phyloP scores from a whole-genome alignment of 2,113 vertebrate species.

The Poeciliopsis turrubarensis region DNA sequence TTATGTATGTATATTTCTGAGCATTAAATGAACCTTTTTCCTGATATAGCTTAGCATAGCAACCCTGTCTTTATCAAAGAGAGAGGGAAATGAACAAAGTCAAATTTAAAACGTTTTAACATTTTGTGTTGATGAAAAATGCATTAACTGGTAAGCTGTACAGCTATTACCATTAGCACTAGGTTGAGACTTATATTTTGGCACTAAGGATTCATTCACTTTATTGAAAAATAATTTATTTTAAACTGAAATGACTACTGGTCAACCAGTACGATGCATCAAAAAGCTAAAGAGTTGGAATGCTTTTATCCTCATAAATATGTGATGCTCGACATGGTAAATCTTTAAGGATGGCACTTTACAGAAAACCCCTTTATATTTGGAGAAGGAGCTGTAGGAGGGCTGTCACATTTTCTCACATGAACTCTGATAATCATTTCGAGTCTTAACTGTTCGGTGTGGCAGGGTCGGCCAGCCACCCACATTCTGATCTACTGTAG shows the following conservation, averaged over 20 bases:
- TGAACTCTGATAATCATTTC: conserved; percentile 12
- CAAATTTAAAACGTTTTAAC: neutral
- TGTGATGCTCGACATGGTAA: neutral
- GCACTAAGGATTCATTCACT: neutral
- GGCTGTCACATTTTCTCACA: conserved; percentile 40
- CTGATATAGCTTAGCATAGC: neutral
- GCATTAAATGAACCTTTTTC: no score
- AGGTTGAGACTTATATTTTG: neutral
- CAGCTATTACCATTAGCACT: neutral
- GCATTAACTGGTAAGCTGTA: neutral
- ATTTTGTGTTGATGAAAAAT: neutral
- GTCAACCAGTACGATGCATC: no score
- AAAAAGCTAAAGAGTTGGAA: neutral
- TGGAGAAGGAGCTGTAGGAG: conserved; percentile 2
- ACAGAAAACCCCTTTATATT: neutral
- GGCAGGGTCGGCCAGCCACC: conserved; percentile 19
- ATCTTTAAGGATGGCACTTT: neutral
- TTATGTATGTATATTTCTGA: no score
- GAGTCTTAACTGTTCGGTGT: conserved; percentile 27
- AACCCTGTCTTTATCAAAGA: neutral
- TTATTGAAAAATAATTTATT: neutral
- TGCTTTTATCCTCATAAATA: neutral
- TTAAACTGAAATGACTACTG: neutral
- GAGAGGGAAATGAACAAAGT: neutral
- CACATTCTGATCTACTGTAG: conserved; percentile 27